Base-by-base conservation (phyloP, 2,113 vertebrate species). In the Solenodon paradoxus region DNA sequence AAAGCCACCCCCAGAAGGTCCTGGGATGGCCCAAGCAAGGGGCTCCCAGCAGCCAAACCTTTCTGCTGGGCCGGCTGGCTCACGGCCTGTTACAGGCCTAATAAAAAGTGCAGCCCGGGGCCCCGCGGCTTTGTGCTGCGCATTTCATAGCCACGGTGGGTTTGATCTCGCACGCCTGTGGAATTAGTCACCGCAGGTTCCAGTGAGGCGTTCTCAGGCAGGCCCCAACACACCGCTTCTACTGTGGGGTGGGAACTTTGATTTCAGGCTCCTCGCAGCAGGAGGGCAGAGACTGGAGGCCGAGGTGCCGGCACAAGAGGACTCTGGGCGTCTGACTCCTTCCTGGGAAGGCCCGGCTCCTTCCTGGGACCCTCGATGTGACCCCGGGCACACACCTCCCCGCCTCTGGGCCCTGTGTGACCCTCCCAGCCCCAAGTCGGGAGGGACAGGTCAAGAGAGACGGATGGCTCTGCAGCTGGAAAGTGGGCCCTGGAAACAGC, bases 111-210 rank as follows among this genome's bases (percentile, higher is more conserved):
- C 84, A 51, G 90, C 94, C 95, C 24, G 40, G 87, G 90, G 96
- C 71, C 55, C 93, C 53, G n/a, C 57, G 81, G 82, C 92, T 95
- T 95, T 35, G 59, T 83, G 38, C 90, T 85, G 88, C 86, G 97
- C 47, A 59, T 95, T 95, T 97, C 96, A 95, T 89, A 94, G 97
- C 90, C 94, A 71, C 1, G 3, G 95, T 95, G 77, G 87, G 93
- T 97, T 97, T 97, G 97, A 97, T 97, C 95, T 95, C 89, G 89
- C 66, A 96, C 75, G 96, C 72, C 38, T 57, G 79, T 77, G 66
- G 85, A 88, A 96, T 97, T 89, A 97, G 92, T 96, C 96, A 97
- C 89, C 90, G 12, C 86, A 95, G 79, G 87, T 95, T 97, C 94
- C 80, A 83, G 71, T 53, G 71, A 96, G 95, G 97, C 93, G 95